phyloP scores from a whole-genome alignment of 2,113 vertebrate species.

The Oenanthe oenanthe region DNA sequence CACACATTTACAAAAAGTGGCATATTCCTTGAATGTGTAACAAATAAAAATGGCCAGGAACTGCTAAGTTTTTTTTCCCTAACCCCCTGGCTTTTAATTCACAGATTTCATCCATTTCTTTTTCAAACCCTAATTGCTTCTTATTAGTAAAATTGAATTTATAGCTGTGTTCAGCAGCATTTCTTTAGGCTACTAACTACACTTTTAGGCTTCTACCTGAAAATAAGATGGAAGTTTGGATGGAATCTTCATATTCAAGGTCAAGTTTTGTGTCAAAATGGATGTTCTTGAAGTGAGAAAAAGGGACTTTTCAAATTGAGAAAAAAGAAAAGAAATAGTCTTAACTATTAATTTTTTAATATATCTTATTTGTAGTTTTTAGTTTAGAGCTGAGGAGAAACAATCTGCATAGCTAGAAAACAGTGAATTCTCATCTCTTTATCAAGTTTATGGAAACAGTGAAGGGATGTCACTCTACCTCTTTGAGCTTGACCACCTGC shows the following conservation, averaged over 20 bases:
- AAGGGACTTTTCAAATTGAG: not conserved
- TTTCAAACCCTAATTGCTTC: not conserved
- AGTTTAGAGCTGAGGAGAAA: not conserved
- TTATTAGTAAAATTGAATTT: slow-evolving; percentile 29
- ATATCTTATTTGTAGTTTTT: not conserved
- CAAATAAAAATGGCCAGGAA: slow-evolving; percentile 3
- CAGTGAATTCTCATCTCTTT: not conserved
- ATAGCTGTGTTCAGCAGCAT: not conserved
- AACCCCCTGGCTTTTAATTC: not conserved
- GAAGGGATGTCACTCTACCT: not conserved
- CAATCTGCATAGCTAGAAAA: not conserved
- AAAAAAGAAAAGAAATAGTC: not conserved
- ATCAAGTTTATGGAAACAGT: not conserved
- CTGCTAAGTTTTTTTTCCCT: not conserved
- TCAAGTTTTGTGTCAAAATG: not conserved
- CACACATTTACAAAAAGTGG: not conserved
- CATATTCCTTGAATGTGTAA: not conserved
- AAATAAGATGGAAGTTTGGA: not conserved
- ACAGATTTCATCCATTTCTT: not conserved
- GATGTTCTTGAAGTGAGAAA: not conserved
- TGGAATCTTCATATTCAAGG: not conserved
- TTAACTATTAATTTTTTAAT: not conserved
- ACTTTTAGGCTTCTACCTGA: not conserved
- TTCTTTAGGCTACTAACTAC: not conserved
- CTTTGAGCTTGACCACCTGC: not conserved